Evolutionary conservation across 2,113 vertebrate species (phyloP), one percentile per base, ranked within the genome.

Genomic region (Furnarius figulus): DNA sequence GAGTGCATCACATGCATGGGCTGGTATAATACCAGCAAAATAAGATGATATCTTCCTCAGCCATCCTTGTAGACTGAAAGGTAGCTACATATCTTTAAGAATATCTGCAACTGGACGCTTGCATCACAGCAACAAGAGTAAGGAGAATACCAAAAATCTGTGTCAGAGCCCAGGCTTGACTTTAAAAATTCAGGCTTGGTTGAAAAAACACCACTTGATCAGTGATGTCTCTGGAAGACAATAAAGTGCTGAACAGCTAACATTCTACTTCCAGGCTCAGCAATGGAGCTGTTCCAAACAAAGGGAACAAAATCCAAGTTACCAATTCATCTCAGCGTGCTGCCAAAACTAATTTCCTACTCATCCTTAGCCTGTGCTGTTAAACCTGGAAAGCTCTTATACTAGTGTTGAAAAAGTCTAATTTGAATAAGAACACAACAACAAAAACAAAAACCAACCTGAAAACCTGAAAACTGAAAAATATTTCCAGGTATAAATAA

Each of bases 301-400:
- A 81, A 77, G 27, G 42, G 71, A 72, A 91, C 78, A 87, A 87
- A 93, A 86, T 84, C 63, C 92, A 93, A 91, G 35, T 66, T 63
- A 85, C 49, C 79, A 85, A 61, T 73, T 77, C 68, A 77, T 84
- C 90, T 83, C 93, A 88, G 87, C 67, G 68, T n/a, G 82, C 46
- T 93, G 63, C 75, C 82, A 93, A 90, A 96, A 77, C 58, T 85
- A 62, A 96, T 94, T 95, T 96, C 95, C 93, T 95, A 72, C 62
- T 92, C 78, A n/a, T 37, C 40, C 35, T 40, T 59, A 80, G 72
- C 31, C 52, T 49, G 40, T 53, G 74, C 82, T 84, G 59, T 75
- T 91, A 84, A 84, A 71, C 10, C 40, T 92, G 85, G 85, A 92
- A 86, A 84, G 68, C 52, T 86, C 44, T 40, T 88, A 20, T 39